A percentile compares a stretch with the other conserved stretches of the same genome.
These are phyloP conservation scores for Stegodyphus mimosarum DNA, from an alignment of 1,140 invertebrate genomes.

Conservation along the genomic window DNA sequence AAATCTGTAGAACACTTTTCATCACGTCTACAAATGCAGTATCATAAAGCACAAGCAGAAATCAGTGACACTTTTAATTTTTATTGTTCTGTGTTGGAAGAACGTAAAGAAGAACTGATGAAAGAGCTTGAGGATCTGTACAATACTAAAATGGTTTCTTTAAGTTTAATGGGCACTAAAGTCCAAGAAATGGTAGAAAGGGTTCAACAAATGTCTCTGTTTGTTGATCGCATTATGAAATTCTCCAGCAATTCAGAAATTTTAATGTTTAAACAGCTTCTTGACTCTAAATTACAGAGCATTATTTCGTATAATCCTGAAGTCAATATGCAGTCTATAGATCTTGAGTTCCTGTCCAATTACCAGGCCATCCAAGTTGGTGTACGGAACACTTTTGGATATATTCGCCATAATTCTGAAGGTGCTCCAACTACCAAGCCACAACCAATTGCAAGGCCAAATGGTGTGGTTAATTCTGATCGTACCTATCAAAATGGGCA, in stretches of 20 bases:
- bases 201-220: conserved; percentile 92
- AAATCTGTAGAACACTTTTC: conserved; percentile 87
- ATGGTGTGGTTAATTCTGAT: conserved; percentile 66
- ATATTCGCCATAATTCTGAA: conserved; percentile 76
- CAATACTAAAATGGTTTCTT: conserved; percentile 86
- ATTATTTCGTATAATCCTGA: conserved; percentile 88
- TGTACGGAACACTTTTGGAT: conserved; percentile 95
- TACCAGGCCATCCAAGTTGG: conserved; percentile 92
- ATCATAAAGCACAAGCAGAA: conserved; percentile 93
- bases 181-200: conserved; percentile 94
- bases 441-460: conserved; percentile 87
- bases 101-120: conserved; percentile 89
- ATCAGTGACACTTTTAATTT: conserved; percentile 95
- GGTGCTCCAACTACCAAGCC: conserved; percentile 65
- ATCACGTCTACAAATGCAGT: conserved; percentile 86
- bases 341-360: conserved; percentile 97
- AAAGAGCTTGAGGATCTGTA: conserved; percentile 95
- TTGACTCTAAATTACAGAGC: conserved; percentile 89
- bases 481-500: conserved; percentile 59
- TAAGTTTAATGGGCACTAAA: conserved; percentile 87
- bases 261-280: conserved; percentile 91
- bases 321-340: conserved; percentile 78
- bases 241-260: conserved; percentile 90
- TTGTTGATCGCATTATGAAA: conserved; percentile 90
- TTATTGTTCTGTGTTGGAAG: conserved; percentile 93